Evolutionary conservation across 2,113 vertebrate species (phyloP), one percentile per base, ranked within the genome.

Genomic region (Oceanodroma tethys): DNA sequence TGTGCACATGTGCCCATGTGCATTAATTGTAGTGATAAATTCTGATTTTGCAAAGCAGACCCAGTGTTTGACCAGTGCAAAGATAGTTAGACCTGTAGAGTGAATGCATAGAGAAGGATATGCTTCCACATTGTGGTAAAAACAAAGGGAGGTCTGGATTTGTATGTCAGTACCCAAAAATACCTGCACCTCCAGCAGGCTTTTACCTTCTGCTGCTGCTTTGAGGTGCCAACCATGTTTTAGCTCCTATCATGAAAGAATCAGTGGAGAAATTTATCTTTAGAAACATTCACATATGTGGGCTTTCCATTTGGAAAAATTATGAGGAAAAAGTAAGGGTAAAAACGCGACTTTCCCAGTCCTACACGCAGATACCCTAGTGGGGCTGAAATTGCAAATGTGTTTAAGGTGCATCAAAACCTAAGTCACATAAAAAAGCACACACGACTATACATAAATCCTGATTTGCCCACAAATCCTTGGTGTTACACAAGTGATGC

Each of bases 251-350:
- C 10, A 17, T 50, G 81, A 62, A 70, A 55, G 25, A 67, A 36
- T 27, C 56, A 55, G 7, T 34, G 25, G n/a, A 59, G 25, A 85
- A 15, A 48, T 72, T 62, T 74, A 38, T 11, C 22, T 75, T 62
- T n/a, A 53, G 25, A 78, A 85, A 7, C 2, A 68, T 65, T 70
- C 30, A 40, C 4, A 29, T 60, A 15, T 4, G 8, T n/a, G 10
- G 6, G 5, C 9, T 78, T 94, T 88, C 13, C 5, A 12, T 42
- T 2, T 83, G 10, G 45, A 82, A 86, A 71, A 92, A 56, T 29
- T 26, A 19, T 0, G 1, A 65, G 32, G 40, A 43, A 29, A 81
- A 88, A 47, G 0, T 20, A 65, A 43, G 7, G 11, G 14, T 6
- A 81, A 84, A 87, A 93, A 27, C 25, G 3, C 1, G 1, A 29